Evolutionary conservation across 2,888 invertebrate genomes (phyloP).

Genomic region (Leptinotarsa juncta): DNA sequence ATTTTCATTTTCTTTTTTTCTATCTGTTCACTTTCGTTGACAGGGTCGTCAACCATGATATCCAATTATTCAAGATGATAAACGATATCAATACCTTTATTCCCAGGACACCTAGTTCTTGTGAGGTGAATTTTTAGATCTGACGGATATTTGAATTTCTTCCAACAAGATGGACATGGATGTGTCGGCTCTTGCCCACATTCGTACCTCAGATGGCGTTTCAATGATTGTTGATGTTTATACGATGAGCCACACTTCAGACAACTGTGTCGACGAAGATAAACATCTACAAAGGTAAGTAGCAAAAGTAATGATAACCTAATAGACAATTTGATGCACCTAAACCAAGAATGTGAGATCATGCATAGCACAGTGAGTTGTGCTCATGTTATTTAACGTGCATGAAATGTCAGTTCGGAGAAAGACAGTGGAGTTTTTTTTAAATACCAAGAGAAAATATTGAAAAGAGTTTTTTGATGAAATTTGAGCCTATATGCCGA

Average conservation of each 20-base stretch:
- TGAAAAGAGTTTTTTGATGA: too few relatives aligned
- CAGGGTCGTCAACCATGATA: too few relatives aligned
- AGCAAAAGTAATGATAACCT: background rate
- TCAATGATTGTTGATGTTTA: slow-evolving; percentile 46
- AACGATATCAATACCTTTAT: background rate
- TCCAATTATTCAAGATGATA: background rate
- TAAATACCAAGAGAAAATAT: too few relatives aligned
- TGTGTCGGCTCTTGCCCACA: slow-evolving; percentile 54
- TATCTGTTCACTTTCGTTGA: too few relatives aligned
- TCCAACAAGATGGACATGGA: slow-evolving; percentile 34
- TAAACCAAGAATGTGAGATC: background rate
- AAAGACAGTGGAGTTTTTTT: too few relatives aligned
- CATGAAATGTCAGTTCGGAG: too few relatives aligned
- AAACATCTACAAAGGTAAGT: background rate
- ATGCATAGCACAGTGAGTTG: background rate
- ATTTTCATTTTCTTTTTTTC: background rate
- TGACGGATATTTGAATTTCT: slow-evolving; percentile 34
- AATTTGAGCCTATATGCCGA: too few relatives aligned
- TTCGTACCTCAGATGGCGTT: slow-evolving; percentile 49
- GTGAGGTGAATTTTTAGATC: slow-evolving; percentile 32
- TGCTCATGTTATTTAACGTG: too few relatives aligned
- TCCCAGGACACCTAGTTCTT: slow-evolving; percentile 29
- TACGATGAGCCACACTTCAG: slow-evolving; percentile 47
- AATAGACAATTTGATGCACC: too few relatives aligned
- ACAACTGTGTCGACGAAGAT: slow-evolving; percentile 16